These are phyloP conservation scores for Papilio polyxenes DNA, from an alignment of 1,140 invertebrate species.

Conservation along the genomic window DNA sequence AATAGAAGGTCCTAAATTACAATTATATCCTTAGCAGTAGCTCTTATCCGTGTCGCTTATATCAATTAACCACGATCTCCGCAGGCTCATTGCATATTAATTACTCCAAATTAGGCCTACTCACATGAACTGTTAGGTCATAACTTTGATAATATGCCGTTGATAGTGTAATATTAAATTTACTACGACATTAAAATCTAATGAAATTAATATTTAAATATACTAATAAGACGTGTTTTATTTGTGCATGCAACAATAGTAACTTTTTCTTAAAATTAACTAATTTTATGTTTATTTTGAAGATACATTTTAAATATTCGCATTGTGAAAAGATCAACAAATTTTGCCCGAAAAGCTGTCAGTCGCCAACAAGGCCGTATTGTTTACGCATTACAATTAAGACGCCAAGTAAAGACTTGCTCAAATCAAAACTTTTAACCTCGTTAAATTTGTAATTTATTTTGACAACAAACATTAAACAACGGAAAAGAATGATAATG, in stretches of 20 bases:
- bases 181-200: neutral
- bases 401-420: conserved; percentile 21
- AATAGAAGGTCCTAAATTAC: conserved; percentile 23
- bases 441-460: conserved; percentile 1
- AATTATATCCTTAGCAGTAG: conserved; percentile 12
- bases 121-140: conserved; percentile 27
- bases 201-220: neutral
- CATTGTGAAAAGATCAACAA: neutral
- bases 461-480: neutral
- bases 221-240: no score
- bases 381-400: conserved; percentile 17
- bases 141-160: conserved; percentile 14
- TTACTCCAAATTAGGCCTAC: conserved; percentile 23
- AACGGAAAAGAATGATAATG: neutral
- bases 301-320: neutral
- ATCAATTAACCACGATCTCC: conserved; percentile 34
- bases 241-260: no score
- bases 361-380: neutral
- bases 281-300: no score
- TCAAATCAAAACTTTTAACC: conserved; percentile 14
- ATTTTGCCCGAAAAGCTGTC: neutral
- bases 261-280: neutral
- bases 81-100: conserved; percentile 29
- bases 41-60: conserved; percentile 32
- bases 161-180: conserved; percentile 10